phyloP scores from a whole-genome alignment of 2,113 vertebrate species.

The Eupsittula cactorum region DNA sequence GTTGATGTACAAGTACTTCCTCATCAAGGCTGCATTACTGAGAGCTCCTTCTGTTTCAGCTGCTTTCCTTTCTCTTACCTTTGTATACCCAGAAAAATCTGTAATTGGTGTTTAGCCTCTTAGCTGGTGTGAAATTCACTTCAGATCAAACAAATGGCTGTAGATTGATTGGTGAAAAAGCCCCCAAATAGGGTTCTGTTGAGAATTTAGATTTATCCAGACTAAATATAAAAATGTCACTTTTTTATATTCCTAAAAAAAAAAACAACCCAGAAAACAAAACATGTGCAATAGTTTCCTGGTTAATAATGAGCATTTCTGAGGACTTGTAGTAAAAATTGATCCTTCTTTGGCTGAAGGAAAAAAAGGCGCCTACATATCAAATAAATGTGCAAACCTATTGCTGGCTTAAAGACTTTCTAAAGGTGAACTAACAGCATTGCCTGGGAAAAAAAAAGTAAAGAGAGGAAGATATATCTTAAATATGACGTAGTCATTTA shows the following conservation, averaged over 20 bases:
- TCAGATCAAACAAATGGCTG: background rate
- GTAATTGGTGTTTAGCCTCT: conserved; percentile 27
- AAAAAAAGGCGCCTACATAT: background rate
- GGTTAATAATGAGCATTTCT: background rate
- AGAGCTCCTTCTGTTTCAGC: conserved; percentile 30
- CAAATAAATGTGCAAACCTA: background rate
- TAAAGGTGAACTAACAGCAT: background rate
- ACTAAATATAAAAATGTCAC: background rate
- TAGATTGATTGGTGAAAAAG: background rate
- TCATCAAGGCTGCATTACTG: conserved; percentile 3
- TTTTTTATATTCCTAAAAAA: conserved; percentile 17
- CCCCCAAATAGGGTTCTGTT: background rate
- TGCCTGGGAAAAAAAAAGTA: background rate
- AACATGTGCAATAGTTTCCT: background rate
- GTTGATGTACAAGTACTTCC: conserved; percentile 17
- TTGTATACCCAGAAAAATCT: conserved; percentile 41
- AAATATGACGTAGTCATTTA: conserved; percentile 1
- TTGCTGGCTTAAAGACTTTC: background rate
- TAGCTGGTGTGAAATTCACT: conserved; percentile 6
- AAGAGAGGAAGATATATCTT: background rate
- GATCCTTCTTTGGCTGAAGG: background rate
- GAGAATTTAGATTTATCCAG: conserved; percentile 28
- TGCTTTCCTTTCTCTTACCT: conserved; percentile 10
- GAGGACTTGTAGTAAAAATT: background rate
- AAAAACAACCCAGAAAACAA: background rate